These are phyloP conservation scores for Puntigrus tetrazona DNA, from an alignment of 2,113 vertebrate species.

Conservation along the genomic window DNA sequence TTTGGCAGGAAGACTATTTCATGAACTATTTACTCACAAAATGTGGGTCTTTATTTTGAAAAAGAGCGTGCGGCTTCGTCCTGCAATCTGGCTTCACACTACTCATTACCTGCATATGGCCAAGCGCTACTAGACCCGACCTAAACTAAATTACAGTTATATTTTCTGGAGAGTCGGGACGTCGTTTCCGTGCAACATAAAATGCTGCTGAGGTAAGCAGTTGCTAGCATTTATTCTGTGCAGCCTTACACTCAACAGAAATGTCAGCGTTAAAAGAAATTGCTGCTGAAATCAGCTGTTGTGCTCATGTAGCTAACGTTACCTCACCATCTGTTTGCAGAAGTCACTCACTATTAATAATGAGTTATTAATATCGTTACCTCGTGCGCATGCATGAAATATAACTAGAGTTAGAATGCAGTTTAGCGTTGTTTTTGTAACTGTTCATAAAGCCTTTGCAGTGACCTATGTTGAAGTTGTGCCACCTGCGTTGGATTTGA, in stretches of 20 bases:
- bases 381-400: not conserved
- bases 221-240: not conserved
- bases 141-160: not conserved
- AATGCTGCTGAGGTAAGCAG: not conserved
- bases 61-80: not conserved
- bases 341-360: not conserved
- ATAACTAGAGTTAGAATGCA: not conserved
- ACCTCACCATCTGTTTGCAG: not conserved
- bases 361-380: not conserved
- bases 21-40: not conserved
- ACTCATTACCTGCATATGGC: not conserved
- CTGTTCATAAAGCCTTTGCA: not conserved
- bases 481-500: not conserved
- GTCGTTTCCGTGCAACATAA: constrained; percentile 1
- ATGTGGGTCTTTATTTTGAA: constrained; percentile 24
- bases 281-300: not conserved
- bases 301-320: not conserved
- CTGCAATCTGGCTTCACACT: constrained; percentile 14
- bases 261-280: not conserved
- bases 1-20: not conserved
- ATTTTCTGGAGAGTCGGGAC: not conserved
- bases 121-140: not conserved
- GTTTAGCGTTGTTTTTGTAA: not conserved
- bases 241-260: not conserved
- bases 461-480: not conserved